Evolutionary conservation across 1,140 invertebrate species (phyloP).

Genomic region (Monomorium pharaonis): DNA sequence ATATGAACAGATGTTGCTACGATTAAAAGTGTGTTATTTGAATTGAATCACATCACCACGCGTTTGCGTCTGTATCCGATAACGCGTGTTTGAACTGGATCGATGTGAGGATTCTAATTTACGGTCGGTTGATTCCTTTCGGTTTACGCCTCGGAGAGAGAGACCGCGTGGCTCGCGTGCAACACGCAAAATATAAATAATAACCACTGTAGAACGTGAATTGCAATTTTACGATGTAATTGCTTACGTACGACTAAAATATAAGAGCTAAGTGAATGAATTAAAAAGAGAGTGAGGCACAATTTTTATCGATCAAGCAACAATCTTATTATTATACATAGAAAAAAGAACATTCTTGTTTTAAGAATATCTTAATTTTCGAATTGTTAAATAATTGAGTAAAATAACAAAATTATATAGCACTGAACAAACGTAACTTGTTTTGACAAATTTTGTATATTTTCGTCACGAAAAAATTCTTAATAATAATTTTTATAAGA

Average conservation of each 20-base stretch:
- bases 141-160: neutral
- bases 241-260: neutral
- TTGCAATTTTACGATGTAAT: conserved; percentile 26
- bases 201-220: neutral
- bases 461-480: no score
- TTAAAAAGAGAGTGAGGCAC: neutral
- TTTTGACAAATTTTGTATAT: no score
- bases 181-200: conserved; percentile 14
- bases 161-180: neutral
- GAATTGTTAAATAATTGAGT: no score
- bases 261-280: neutral
- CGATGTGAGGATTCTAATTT: conserved; percentile 25
- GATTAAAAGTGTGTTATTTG: conserved; percentile 34
- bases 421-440: no score
- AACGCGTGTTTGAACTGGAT: conserved; percentile 8
- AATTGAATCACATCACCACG: conserved; percentile 9
- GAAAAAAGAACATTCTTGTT: no score
- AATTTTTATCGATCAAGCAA: no score
- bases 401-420: no score
- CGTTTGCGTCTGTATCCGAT: neutral
- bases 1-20: neutral
- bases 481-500: no score
- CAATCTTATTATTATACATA: neutral
- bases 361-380: no score
- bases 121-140: conserved; percentile 17